Conservation (phyloP, 2,797 vertebrate species). For the Hypotaenidia philippensis region DNA sequence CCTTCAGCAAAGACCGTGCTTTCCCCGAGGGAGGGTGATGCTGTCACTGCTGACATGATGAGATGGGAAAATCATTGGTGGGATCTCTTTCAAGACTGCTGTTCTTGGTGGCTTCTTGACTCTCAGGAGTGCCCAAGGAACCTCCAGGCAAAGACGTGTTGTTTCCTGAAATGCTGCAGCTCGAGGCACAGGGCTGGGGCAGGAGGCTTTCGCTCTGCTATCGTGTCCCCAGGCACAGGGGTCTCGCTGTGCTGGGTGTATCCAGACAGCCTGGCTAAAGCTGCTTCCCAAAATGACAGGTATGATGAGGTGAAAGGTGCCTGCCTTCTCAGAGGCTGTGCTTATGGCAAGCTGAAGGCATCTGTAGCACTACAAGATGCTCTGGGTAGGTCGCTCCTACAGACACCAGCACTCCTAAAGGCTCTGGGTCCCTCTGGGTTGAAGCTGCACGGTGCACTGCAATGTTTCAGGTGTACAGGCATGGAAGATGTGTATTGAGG, state of each 20-base stretch:
- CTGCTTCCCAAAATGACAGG: not conserved
- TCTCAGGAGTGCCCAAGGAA: not conserved
- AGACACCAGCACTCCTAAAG: not conserved
- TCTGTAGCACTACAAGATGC: not conserved
- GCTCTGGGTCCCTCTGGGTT: not conserved
- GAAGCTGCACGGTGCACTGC: not conserved
- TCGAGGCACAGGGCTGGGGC: not conserved
- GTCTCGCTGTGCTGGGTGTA: not conserved
- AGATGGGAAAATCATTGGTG: not conserved
- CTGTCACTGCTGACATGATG: not conserved
- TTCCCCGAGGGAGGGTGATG: not conserved
- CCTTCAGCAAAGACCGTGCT: not conserved
- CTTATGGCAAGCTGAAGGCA: not conserved
- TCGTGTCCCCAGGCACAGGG: not conserved
- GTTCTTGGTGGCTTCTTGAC: not conserved
- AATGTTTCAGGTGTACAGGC: not conserved
- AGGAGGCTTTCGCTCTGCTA: conserved; percentile 16
- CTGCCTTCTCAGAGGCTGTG: not conserved
- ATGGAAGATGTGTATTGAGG: not conserved
- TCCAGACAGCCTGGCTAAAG: not conserved
- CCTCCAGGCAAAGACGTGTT: not conserved
- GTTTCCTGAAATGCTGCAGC: not conserved
- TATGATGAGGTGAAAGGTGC: not conserved
- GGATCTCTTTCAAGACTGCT: not conserved
- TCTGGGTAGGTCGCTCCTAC: not conserved